A percentile compares a stretch with the other conserved stretches of the same genome.
phyloP scores from a whole-genome alignment of 2,797 vertebrate species.

The Sarcoramphus papa region DNA sequence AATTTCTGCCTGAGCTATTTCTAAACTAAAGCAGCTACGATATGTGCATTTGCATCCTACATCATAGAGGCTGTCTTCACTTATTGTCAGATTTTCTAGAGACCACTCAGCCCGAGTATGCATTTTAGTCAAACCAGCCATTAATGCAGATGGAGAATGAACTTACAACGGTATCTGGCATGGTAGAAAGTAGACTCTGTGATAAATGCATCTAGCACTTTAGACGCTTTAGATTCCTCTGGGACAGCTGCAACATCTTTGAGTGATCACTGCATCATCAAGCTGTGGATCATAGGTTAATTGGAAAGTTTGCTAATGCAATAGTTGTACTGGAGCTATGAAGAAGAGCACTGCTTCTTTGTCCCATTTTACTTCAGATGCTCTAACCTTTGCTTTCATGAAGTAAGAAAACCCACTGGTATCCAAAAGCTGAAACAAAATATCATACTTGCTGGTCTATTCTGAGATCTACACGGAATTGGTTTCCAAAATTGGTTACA shows the following conservation, averaged over 20 bases:
- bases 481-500: not conserved
- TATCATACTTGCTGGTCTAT: not conserved
- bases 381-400: not conserved
- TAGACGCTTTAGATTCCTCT: constrained; percentile 19
- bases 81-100: constrained; percentile 7
- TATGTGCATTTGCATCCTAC: not conserved
- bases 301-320: constrained; percentile 36
- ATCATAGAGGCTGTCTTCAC: not conserved
- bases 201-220: constrained; percentile 31
- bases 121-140: constrained; percentile 20
- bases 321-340: not conserved
- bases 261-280: not conserved
- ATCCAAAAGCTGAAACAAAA: not conserved
- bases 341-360: not conserved
- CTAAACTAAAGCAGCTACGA: not conserved
- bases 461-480: not conserved
- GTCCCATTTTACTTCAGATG: not conserved
- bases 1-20: constrained; percentile 11
- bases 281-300: not conserved
- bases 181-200: not conserved
- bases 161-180: not conserved
- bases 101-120: not conserved
- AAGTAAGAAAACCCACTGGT: not conserved
- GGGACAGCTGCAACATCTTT: constrained; percentile 18
- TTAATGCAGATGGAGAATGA: not conserved